Conservation (phyloP, 1,140 invertebrate species). For the Aricia agestis region DNA sequence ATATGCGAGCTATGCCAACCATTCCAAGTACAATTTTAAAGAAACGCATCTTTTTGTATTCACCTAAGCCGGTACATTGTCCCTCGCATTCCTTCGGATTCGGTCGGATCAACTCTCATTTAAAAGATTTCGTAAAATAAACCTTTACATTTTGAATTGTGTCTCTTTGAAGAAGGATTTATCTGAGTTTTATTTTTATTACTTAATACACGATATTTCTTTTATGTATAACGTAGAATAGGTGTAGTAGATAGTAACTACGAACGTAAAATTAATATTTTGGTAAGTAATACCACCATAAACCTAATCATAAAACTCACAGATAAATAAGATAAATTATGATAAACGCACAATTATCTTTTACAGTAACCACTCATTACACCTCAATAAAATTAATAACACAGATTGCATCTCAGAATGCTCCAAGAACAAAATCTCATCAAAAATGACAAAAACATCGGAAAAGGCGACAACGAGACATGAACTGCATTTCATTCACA, state of each 20-base stretch:
- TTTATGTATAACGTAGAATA: too few relatives aligned
- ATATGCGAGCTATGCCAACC: constrained; percentile 12
- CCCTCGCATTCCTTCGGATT: constrained; percentile 8
- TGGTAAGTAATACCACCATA: background rate
- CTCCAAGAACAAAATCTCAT: background rate
- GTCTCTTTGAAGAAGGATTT: too few relatives aligned
- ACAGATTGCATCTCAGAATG: background rate
- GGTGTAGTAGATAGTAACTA: too few relatives aligned
- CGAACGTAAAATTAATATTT: background rate
- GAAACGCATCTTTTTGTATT: constrained; percentile 11
- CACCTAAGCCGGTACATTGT: constrained; percentile 11
- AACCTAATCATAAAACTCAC: background rate
- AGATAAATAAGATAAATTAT: too few relatives aligned
- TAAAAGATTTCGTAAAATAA: background rate
- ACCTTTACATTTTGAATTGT: background rate
- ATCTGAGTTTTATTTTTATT: too few relatives aligned
- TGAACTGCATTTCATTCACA: background rate
- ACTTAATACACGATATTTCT: too few relatives aligned
- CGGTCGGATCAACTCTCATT: constrained; percentile 3
- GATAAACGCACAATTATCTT: background rate
- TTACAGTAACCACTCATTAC: background rate
- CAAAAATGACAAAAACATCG: background rate
- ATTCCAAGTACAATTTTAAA: constrained; percentile 15
- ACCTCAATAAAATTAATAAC: constrained; percentile 1
- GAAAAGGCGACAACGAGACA: too few relatives aligned